Conservation (phyloP, 2,797 vertebrate genomes). For the Leptodactylus fallax region DNA sequence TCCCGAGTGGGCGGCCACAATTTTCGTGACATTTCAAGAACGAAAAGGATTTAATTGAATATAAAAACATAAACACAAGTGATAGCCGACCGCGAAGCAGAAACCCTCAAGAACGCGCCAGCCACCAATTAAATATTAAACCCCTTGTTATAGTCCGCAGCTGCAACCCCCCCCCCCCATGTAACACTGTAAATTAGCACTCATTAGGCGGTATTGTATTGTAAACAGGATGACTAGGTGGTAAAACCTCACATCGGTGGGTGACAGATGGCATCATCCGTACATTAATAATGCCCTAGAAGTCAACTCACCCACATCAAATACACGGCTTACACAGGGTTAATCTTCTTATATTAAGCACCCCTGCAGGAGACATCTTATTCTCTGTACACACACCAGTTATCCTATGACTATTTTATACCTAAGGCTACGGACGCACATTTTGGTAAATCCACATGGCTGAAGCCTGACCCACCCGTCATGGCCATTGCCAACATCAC, state of each 20-base stretch:
- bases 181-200: background rate
- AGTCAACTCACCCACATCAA: background rate
- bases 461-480: no score
- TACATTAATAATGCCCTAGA: background rate
- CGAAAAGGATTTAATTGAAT: slow-evolving; percentile 1
- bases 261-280: slow-evolving; percentile 26
- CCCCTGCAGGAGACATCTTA: no score
- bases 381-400: background rate
- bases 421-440: no score
- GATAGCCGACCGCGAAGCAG: background rate
- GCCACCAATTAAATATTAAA: background rate
- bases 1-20: background rate
- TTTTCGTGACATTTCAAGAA: background rate
- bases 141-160: background rate
- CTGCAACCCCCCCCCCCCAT: background rate
- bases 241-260: background rate
- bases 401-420: no score
- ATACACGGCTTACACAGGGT: background rate
- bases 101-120: no score
- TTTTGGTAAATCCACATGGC: no score
- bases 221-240: background rate
- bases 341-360: background rate
- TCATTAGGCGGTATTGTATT: slow-evolving; percentile 9
- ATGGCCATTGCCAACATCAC: no score
- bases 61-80: background rate